Percentiles rank a stretch among this genome's conserved stretches.
Evolutionary conservation across 2,888 invertebrate genomes (phyloP).

Genomic region (Caenorhabditis panamensis): DNA sequence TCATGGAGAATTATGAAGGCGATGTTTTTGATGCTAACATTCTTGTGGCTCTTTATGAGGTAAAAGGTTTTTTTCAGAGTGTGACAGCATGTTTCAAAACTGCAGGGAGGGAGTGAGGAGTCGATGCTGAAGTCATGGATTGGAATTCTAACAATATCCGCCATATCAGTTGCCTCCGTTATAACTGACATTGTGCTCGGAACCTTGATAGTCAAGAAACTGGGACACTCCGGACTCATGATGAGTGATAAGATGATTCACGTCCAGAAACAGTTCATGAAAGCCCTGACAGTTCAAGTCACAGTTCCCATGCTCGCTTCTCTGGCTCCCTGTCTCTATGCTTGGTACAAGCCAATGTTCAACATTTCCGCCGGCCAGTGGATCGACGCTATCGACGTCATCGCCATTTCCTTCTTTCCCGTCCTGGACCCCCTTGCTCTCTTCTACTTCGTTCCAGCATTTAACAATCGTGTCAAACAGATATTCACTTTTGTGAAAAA

Average conservation of each 20-base stretch:
- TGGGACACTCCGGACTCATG: background rate
- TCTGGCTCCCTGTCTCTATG: background rate
- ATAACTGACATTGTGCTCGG: background rate
- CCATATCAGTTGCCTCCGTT: background rate
- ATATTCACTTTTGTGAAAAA: background rate
- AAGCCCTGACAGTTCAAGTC: background rate
- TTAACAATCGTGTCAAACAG: background rate
- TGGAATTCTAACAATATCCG: background rate
- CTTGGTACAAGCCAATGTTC: conserved; percentile 11
- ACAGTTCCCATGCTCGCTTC: background rate
- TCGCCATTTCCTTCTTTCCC: background rate
- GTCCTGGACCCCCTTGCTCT: background rate
- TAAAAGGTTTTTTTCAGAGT: too few relatives aligned
- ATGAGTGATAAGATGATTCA: background rate
- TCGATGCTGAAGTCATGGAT: background rate
- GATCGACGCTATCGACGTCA: background rate
- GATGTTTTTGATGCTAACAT: background rate
- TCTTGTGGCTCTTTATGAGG: background rate
- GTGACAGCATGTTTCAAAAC: too few relatives aligned
- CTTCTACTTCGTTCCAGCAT: background rate
- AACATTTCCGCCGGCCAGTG: background rate
- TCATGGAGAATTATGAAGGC: background rate
- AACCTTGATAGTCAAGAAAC: background rate
- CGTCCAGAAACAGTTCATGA: conserved; percentile 3
- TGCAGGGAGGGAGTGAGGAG: background rate